Percentiles rank a stretch among this genome's conserved stretches.
phyloP scores from a whole-genome alignment of 2,888 invertebrate genomes.

The Rhingia rostrata region DNA sequence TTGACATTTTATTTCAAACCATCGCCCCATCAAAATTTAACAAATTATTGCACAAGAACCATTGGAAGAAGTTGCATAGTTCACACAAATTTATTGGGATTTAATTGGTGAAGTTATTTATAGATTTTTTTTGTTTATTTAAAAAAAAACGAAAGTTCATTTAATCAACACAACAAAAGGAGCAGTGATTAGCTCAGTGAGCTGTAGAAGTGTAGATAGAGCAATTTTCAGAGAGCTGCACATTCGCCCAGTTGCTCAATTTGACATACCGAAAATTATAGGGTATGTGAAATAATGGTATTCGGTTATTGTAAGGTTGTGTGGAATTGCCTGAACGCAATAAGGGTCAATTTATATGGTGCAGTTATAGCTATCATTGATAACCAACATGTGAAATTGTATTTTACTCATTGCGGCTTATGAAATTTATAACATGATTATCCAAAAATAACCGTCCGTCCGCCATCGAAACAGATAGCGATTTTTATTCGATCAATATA shows the following conservation, averaged over 20 bases:
- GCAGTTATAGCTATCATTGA: no score
- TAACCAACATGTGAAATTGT: no score
- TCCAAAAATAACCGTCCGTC: no score
- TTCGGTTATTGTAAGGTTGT: no score
- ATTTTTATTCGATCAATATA: no score
- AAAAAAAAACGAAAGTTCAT: constrained; percentile 39
- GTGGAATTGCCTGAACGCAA: no score
- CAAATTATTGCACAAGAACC: constrained; percentile 38
- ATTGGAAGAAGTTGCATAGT: constrained; percentile 3
- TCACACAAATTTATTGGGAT: constrained; percentile 2
- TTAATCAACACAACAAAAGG: constrained; percentile 60
- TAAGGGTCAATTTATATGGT: no score
- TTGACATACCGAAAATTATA: not conserved
- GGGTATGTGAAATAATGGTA: not conserved
- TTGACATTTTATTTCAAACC: constrained; percentile 58
- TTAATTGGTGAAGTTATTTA: constrained; percentile 47
- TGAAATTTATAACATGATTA: no score
- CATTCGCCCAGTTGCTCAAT: constrained; percentile 5
- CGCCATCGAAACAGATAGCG: no score
- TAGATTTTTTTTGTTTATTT: constrained; percentile 71
- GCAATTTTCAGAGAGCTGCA: not conserved
- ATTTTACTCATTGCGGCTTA: no score
- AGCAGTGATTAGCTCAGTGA: constrained; percentile 24
- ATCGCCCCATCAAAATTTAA: constrained; percentile 23
- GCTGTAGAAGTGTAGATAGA: not conserved